These are phyloP conservation scores for Chlamydotis undulata DNA, from an alignment of 2,113 vertebrate species.

Conservation along the genomic window DNA sequence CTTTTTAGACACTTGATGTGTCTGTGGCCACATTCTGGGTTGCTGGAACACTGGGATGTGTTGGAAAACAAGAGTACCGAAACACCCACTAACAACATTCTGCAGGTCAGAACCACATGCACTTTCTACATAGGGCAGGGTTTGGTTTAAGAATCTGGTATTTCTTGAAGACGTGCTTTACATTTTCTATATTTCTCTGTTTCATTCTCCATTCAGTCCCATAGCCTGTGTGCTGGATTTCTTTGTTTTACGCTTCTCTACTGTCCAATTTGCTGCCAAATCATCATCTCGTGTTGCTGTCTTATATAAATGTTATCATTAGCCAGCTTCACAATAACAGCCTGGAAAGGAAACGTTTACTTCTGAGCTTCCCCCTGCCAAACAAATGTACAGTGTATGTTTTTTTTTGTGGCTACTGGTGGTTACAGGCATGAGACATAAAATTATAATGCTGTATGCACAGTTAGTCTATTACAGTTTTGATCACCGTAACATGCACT, in stretches of 20 bases:
- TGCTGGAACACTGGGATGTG: neutral
- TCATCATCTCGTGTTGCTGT: neutral
- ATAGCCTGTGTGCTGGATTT: neutral
- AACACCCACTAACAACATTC: neutral
- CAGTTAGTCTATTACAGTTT: neutral
- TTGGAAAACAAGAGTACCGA: neutral
- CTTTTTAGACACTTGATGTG: neutral
- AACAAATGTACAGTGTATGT: neutral
- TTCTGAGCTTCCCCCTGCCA: constrained; percentile 26
- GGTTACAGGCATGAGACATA: neutral
- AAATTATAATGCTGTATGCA: neutral
- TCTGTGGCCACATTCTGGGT: neutral
- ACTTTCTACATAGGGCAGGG: neutral
- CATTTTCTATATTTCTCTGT: neutral
- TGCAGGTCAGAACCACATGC: neutral
- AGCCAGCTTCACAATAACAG: constrained; percentile 12
- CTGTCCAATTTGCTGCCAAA: constrained; percentile 42
- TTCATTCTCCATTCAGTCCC: neutral
- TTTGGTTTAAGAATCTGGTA: neutral
- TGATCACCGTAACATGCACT: neutral
- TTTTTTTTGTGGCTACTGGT: neutral
- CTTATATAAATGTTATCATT: constrained; percentile 52
- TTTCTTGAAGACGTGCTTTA: neutral
- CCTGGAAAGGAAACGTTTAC: constrained; percentile 47
- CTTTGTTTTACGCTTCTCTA: constrained; percentile 35